A percentile compares a stretch with the other conserved stretches of the same genome.
Conservation (phyloP, 2,888 invertebrate genomes). For the Hanleya hanleyi region DNA sequence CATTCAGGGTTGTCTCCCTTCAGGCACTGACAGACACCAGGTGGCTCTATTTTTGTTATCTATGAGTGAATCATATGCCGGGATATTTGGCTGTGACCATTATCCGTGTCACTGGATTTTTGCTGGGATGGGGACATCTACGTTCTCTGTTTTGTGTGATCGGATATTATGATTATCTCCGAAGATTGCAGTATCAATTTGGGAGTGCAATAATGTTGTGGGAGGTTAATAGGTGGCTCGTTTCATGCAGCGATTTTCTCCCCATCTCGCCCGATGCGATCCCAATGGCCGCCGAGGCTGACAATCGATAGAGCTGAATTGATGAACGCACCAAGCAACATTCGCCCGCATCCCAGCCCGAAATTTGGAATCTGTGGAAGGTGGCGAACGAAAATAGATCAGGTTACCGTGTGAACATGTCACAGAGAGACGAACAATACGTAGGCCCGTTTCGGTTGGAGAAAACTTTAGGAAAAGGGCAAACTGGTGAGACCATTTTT, state of each 20-base stretch:
- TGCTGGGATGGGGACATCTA: background rate
- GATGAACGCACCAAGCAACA: background rate
- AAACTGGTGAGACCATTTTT: slow-evolving; percentile 86
- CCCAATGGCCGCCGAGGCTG: background rate
- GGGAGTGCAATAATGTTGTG: background rate
- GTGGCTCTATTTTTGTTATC: background rate
- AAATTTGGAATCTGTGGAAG: background rate
- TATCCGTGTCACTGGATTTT: background rate
- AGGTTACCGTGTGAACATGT: background rate
- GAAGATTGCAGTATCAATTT: background rate
- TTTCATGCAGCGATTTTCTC: background rate
- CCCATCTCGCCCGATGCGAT: background rate
- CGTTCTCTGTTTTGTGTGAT: background rate
- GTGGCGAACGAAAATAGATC: background rate
- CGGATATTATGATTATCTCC: background rate
- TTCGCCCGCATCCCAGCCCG: background rate
- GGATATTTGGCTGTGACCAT: slow-evolving; percentile 1
- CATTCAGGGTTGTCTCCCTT: no score
- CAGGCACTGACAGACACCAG: background rate
- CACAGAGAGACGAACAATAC: slow-evolving; percentile 79
- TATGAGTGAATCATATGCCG: slow-evolving; percentile 5
- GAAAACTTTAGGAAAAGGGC: slow-evolving; percentile 99
- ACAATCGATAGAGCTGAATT: background rate
- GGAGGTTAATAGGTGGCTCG: background rate
- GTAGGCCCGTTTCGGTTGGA: slow-evolving; percentile 99